Conservation (phyloP, 2,797 vertebrate species). For the Pyrocephalus nanus region DNA sequence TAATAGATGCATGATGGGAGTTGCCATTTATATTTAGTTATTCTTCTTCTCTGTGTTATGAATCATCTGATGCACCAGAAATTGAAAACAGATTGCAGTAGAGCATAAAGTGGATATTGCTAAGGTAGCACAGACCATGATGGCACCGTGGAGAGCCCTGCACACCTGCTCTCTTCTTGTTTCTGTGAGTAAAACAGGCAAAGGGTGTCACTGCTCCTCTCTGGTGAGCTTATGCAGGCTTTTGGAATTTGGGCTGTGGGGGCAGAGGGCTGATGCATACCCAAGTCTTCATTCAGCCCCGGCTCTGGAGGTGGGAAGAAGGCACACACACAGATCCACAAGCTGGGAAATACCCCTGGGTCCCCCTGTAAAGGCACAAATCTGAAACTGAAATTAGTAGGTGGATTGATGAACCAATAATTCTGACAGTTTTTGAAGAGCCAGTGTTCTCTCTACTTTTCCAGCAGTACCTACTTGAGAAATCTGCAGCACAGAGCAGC, state of each 20-base stretch:
- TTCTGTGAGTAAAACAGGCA: not conserved
- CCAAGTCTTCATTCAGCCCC: not conserved
- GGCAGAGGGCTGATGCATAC: not conserved
- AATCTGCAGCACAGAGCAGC: not conserved
- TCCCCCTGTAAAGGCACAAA: not conserved
- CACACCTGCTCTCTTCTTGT: not conserved
- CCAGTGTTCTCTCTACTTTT: not conserved
- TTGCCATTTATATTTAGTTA: constrained; percentile 34
- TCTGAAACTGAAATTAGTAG: not conserved
- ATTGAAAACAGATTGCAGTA: not conserved
- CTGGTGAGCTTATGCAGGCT: not conserved
- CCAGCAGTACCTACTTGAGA: not conserved
- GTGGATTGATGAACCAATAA: not conserved
- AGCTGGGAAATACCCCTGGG: not conserved
- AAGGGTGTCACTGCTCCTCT: not conserved
- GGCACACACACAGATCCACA: not conserved
- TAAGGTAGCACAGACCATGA: not conserved
- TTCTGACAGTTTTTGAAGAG: not conserved
- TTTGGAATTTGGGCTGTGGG: not conserved
- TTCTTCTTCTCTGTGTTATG: constrained; percentile 23
- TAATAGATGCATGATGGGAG: not conserved
- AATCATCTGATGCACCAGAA: constrained; percentile 36
- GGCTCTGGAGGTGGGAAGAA: not conserved
- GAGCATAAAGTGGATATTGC: not conserved
- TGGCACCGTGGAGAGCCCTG: not conserved